Evolutionary conservation across 2,888 invertebrate genomes (phyloP).

Genomic region (Callimorpha dominula): DNA sequence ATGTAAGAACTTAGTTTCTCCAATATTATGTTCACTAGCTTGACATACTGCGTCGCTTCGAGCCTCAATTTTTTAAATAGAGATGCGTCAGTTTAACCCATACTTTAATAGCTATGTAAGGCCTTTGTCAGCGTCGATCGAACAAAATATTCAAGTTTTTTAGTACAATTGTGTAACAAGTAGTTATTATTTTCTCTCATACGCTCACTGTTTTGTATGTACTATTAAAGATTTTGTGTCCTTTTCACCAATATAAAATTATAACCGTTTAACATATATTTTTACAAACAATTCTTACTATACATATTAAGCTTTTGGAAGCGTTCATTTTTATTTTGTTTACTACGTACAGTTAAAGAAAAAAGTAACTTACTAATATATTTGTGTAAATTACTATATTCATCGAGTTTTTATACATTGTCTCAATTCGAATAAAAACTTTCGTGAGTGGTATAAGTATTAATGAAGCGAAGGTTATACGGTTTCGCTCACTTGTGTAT

Average conservation of each 20-base stretch:
- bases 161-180: slow-evolving; percentile 8
- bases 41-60: too few species aligned
- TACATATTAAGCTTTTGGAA: background rate
- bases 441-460: background rate
- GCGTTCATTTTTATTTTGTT: background rate
- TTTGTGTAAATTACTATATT: background rate
- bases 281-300: background rate
- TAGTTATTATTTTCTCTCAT: background rate
- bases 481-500: background rate
- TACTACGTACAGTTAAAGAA: background rate
- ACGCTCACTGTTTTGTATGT: background rate
- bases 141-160: background rate
- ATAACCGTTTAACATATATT: background rate
- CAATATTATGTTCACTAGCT: too few species aligned
- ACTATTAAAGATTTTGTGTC: slow-evolving; percentile 9
- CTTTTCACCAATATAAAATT: background rate
- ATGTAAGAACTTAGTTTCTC: too few species aligned
- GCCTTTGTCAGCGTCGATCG: background rate
- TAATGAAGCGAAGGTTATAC: background rate
- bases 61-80: background rate
- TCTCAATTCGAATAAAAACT: background rate
- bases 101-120: background rate
- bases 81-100: background rate
- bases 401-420: slow-evolving; percentile 6
- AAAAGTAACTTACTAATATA: background rate